Base-by-base conservation (phyloP, 2,797 vertebrate genomes). In the Margarornis squamiger region DNA sequence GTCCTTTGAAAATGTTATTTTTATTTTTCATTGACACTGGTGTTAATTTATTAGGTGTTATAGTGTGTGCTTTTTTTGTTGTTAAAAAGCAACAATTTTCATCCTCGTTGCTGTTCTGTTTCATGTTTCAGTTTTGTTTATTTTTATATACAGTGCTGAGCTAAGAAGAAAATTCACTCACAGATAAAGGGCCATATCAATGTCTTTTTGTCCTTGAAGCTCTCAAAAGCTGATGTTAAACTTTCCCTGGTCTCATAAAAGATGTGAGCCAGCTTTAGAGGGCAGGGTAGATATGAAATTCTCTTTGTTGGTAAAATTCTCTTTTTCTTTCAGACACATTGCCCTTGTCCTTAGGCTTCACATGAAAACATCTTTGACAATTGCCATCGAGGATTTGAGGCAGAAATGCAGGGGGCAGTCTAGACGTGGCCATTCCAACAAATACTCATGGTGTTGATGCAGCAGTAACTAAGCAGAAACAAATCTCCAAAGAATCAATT, bases 1-100 rank as follows among this genome's bases (percentile, higher is more conserved):
- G 93, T 97, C 84, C 63, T 92, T 94, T 94, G 93, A 92, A 95
- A 95, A 95, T n/a, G 55, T 72, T 91, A 95, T 96, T 96, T 96
- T 94, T 91, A 93, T 67, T 67, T 43, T 80, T 61, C 67, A 74
- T 74, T 87, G 88, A 85, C 93, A 86, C 45, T 36, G 43, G 58
- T 81, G 61, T 57, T 96, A 92, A 93, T 86, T 75, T 82, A 90
- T 91, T 94, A 94, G 88, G 80, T 92, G 83, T 43, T 95, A 61
- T 12, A 72, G 12, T 65, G 43, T 51, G 54, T 65, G 68, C 68
- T 79, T 84, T 32, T 46, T 93, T 94, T 86, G 57, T 86, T 96
- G 78, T 68, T 91, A 58, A 93, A 95, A 92, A 91, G 75, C 57
- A 76, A n/a, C n/a, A 36, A 74, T 95, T 97, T 93, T 93, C 52